Evolutionary conservation across 2,888 invertebrate species (phyloP).

Genomic region (Pherbina coryleti): DNA sequence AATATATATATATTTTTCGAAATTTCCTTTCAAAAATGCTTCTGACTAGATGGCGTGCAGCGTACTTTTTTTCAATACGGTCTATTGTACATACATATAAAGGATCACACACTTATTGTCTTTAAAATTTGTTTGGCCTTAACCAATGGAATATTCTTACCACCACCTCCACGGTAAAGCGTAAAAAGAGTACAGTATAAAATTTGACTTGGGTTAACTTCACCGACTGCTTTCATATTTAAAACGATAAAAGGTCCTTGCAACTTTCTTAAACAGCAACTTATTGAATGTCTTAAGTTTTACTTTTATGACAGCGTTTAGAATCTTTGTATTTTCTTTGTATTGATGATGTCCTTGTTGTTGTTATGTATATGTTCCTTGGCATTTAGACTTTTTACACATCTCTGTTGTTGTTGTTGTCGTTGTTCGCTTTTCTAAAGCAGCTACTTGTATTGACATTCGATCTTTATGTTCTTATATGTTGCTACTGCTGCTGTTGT

Average conservation of each 20-base stretch:
- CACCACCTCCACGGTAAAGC: too few species aligned
- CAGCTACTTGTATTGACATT: constrained; percentile 62
- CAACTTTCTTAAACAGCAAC: constrained; percentile 44
- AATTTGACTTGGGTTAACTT: not conserved
- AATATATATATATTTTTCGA: too few species aligned
- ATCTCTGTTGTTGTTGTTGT: constrained; percentile 7
- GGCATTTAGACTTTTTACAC: constrained; percentile 9
- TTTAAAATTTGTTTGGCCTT: too few species aligned
- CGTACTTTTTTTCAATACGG: too few species aligned
- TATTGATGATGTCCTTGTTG: constrained; percentile 37
- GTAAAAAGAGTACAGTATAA: too few species aligned
- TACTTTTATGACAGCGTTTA: constrained; percentile 67
- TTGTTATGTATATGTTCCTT: constrained; percentile 35
- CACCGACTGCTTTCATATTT: constrained; percentile 54
- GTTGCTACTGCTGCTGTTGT: constrained; percentile 38
- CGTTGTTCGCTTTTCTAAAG: constrained; percentile 14
- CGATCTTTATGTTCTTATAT: constrained; percentile 64
- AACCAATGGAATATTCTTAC: too few species aligned
- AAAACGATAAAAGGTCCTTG: constrained; percentile 60
- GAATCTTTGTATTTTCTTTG: constrained; percentile 53
- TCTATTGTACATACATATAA: too few species aligned
- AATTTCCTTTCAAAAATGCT: too few species aligned
- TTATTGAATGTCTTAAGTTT: constrained; percentile 67
- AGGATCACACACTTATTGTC: too few species aligned
- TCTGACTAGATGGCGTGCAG: too few species aligned